These are phyloP conservation scores for Philaenus spumarius DNA, from an alignment of 1,140 invertebrate genomes.

Conservation along the genomic window DNA sequence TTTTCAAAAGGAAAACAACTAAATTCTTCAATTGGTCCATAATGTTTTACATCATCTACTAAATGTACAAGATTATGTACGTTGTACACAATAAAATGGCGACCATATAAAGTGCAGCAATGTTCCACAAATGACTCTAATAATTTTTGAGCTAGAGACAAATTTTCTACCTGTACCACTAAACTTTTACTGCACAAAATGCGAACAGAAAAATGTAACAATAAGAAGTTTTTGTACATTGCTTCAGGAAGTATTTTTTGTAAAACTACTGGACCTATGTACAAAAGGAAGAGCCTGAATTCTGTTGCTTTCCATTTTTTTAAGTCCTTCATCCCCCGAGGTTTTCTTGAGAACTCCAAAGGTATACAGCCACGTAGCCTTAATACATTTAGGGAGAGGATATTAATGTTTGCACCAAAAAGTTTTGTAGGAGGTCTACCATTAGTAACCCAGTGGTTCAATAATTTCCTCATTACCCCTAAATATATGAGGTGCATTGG, in stretches of 20 bases:
- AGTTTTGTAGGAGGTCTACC: too few species aligned
- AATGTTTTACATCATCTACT: too few species aligned
- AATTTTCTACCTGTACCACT: too few species aligned
- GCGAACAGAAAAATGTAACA: slow-evolving; percentile 30
- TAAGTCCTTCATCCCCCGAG: slow-evolving; percentile 29
- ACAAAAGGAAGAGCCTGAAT: slow-evolving; percentile 37
- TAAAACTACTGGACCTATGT: slow-evolving; percentile 35
- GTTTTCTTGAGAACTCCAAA: slow-evolving; percentile 35
- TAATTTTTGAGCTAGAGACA: too few species aligned
- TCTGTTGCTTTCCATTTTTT: slow-evolving; percentile 40
- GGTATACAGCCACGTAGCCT: not conserved
- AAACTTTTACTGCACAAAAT: too few species aligned
- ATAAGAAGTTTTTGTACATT: slow-evolving; percentile 11
- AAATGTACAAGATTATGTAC: too few species aligned
- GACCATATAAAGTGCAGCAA: too few species aligned
- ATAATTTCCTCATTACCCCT: not conserved
- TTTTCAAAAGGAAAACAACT: too few species aligned
- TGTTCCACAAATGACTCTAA: too few species aligned
- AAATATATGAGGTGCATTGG: not conserved
- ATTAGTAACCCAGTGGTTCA: too few species aligned
- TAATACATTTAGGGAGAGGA: slow-evolving; percentile 1
- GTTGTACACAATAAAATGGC: too few species aligned
- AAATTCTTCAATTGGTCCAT: too few species aligned
- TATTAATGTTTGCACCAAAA: not conserved
- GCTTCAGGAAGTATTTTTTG: not conserved